A percentile compares a stretch with the other conserved stretches of the same genome.
phyloP scores from a whole-genome alignment of 2,113 vertebrate species.

The Macheiramphus alcinus region DNA sequence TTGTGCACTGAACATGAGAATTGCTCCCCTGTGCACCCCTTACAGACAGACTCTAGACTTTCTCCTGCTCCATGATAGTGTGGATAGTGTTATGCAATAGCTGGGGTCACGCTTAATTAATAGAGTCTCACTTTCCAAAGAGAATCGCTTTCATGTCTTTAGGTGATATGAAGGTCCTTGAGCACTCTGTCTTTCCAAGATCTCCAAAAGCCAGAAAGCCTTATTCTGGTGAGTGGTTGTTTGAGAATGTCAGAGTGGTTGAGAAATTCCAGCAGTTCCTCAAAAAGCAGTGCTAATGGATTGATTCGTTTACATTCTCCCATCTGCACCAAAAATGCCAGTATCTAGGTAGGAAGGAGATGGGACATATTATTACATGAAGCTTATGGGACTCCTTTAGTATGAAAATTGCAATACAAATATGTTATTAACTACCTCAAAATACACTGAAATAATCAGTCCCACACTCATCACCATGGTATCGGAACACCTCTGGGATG shows the following conservation, averaged over 20 bases:
- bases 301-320: not conserved
- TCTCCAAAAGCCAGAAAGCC: not conserved
- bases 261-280: not conserved
- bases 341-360: not conserved
- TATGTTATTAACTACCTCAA: conserved; percentile 4
- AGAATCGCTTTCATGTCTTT: not conserved
- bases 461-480: conserved; percentile 3
- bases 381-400: not conserved
- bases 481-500: conserved; percentile 17
- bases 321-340: not conserved
- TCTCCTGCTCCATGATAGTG: not conserved
- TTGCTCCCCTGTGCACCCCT: not conserved
- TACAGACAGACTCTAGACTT: not conserved
- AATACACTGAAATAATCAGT: not conserved
- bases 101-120: not conserved
- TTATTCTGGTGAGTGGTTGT: not conserved
- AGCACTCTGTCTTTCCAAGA: not conserved
- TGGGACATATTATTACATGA: not conserved
- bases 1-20: not conserved
- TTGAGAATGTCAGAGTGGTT: not conserved
- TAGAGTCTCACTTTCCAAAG: not conserved
- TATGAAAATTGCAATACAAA: conserved; percentile 4
- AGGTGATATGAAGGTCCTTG: not conserved
- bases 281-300: not conserved
- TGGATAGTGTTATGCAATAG: not conserved